phyloP scores from a whole-genome alignment of 2,888 invertebrate species.

The Anticlea derivata region DNA sequence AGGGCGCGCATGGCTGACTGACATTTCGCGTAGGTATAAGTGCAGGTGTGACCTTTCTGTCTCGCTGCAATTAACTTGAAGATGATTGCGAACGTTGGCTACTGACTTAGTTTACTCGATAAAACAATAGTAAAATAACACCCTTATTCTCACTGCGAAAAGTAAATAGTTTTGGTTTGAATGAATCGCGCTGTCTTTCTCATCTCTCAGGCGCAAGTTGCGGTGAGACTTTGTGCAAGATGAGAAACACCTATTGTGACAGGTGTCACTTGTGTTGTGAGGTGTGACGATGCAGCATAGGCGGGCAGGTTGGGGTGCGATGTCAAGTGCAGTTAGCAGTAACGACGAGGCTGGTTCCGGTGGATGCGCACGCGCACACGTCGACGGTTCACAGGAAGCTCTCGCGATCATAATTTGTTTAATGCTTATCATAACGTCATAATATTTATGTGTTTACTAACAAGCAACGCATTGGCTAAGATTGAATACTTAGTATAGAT shows the following conservation, averaged over 20 bases:
- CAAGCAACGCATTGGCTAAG: too few species aligned
- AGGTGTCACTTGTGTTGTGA: too few species aligned
- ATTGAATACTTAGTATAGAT: too few species aligned
- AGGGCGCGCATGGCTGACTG: not conserved
- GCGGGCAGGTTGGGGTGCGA: not conserved
- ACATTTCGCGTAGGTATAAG: not conserved
- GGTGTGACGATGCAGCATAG: too few species aligned
- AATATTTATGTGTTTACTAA: not conserved
- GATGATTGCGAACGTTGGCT: conserved; percentile 10
- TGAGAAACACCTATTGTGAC: too few species aligned
- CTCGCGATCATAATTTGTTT: conserved; percentile 13
- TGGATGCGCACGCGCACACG: not conserved
- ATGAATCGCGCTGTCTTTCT: too few species aligned
- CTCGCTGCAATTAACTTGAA: not conserved
- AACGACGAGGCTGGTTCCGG: conserved; percentile 9
- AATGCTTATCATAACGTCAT: conserved; percentile 8
- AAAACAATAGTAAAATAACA: not conserved
- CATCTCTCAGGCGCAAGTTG: too few species aligned
- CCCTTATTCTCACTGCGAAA: not conserved
- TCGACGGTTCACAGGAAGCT: not conserved
- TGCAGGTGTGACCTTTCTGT: conserved; percentile 9
- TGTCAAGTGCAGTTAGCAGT: conserved; percentile 6
- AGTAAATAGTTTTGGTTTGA: too few species aligned
- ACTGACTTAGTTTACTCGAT: not conserved
- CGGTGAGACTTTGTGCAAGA: too few species aligned